Percentiles rank a stretch among this genome's conserved stretches.
phyloP scores from a whole-genome alignment of 2,797 vertebrate species.

The Synaphobranchus kaupii region DNA sequence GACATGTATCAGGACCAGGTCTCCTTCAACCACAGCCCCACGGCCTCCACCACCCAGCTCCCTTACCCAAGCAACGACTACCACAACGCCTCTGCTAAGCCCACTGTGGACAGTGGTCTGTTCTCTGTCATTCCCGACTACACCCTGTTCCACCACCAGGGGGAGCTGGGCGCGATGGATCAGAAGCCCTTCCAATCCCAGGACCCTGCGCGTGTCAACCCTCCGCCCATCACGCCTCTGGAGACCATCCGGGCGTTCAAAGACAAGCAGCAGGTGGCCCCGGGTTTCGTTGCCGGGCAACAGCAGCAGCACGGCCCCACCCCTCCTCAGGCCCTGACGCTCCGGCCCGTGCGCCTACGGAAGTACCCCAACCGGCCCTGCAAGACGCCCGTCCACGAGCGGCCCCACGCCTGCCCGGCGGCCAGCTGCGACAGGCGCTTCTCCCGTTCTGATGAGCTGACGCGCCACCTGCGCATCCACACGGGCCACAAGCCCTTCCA shows the following conservation, averaged over 20 bases:
- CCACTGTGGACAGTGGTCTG: conserved; percentile 72
- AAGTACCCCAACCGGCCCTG: conserved; percentile 81
- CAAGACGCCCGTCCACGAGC: conserved; percentile 79
- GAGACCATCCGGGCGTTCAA: conserved; percentile 84
- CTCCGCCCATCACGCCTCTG: conserved; percentile 78
- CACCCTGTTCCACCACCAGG: conserved; percentile 78
- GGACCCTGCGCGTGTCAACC: conserved; percentile 79
- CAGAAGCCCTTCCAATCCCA: conserved; percentile 81
- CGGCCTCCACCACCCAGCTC: conserved; percentile 61
- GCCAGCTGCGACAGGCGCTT: conserved; percentile 80
- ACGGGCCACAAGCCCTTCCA: conserved; percentile 77
- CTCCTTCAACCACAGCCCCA: conserved; percentile 76
- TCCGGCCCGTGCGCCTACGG: conserved; percentile 77
- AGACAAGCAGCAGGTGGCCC: conserved; percentile 76
- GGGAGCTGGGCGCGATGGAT: conserved; percentile 74
- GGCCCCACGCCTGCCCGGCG: conserved; percentile 78
- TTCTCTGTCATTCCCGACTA: conserved; percentile 84
- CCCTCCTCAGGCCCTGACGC: conserved; percentile 68
- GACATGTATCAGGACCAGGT: conserved; percentile 80
- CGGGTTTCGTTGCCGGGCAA: conserved; percentile 66
- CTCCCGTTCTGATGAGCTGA: conserved; percentile 75
- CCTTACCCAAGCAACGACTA: conserved; percentile 78
- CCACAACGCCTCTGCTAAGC: conserved; percentile 65
- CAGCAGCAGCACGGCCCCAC: conserved; percentile 51
- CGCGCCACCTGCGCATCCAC: conserved; percentile 75